Percentiles rank a stretch among this genome's conserved stretches.
Evolutionary conservation across 2,888 invertebrate species (phyloP).

Genomic region (Hipparchia semele): DNA sequence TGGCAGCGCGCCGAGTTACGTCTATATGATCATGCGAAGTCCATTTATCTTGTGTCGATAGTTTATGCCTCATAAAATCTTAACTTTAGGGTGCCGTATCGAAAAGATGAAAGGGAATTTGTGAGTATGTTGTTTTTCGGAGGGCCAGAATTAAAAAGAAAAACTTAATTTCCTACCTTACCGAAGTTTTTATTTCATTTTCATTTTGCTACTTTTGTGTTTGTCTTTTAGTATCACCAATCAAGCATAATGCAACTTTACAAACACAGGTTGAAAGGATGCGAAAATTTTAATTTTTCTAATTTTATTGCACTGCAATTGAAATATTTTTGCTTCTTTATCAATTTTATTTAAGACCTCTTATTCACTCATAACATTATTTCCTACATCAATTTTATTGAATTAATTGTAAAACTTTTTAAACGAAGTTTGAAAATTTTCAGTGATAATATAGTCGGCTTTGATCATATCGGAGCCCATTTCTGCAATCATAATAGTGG

Average conservation of each 20-base stretch:
- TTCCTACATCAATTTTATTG: too few species aligned
- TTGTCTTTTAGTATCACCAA: neutral
- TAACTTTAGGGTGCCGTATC: constrained; percentile 33
- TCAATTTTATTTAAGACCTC: too few species aligned
- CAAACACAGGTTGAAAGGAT: neutral
- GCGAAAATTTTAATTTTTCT: neutral
- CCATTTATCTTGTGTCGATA: constrained; percentile 40
- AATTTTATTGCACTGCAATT: neutral
- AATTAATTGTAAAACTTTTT: too few species aligned
- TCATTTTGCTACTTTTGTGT: neutral
- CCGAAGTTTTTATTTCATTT: neutral
- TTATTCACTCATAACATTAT: too few species aligned
- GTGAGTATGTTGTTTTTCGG: constrained; percentile 9
- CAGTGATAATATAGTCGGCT: too few species aligned
- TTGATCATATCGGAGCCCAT: too few species aligned
- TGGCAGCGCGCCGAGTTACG: constrained; percentile 45
- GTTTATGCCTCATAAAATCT: constrained; percentile 40
- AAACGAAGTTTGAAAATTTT: too few species aligned
- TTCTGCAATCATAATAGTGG: too few species aligned
- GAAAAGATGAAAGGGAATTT: constrained; percentile 29
- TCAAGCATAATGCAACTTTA: neutral
- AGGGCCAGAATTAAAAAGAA: neutral
- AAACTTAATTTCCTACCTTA: neutral
- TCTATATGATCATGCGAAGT: constrained; percentile 28
- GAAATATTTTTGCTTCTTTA: too few species aligned